These are phyloP conservation scores for Anser cygnoides DNA, from an alignment of 2,113 vertebrate species.

Conservation along the genomic window DNA sequence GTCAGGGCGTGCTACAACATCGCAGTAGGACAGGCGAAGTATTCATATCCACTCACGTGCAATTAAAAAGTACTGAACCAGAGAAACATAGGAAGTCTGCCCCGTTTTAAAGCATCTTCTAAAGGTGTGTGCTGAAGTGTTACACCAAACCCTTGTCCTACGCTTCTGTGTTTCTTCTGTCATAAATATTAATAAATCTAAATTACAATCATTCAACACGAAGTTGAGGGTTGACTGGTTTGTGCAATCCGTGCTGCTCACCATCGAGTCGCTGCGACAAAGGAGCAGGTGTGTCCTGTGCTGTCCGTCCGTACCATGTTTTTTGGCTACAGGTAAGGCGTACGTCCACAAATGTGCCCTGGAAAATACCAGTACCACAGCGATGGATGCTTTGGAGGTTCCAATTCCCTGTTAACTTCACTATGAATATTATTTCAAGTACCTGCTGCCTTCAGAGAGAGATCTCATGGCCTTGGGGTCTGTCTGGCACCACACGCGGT, in stretches of 20 bases:
- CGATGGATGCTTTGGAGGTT: not conserved
- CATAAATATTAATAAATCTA: not conserved
- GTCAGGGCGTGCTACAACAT: not conserved
- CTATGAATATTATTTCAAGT: not conserved
- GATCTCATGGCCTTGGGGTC: not conserved
- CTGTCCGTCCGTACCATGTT: conserved; percentile 39
- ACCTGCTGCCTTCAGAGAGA: not conserved
- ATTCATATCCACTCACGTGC: not conserved
- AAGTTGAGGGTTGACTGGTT: not conserved
- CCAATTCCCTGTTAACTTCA: not conserved
- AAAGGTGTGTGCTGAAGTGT: not conserved
- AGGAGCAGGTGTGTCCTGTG: not conserved
- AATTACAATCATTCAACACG: not conserved
- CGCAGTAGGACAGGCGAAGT: not conserved
- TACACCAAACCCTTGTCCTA: not conserved
- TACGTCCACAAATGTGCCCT: not conserved
- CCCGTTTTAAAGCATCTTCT: not conserved
- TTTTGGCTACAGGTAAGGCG: not conserved
- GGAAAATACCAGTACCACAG: conserved; percentile 21
- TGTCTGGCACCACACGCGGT: fast-evolving
- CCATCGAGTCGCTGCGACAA: not conserved
- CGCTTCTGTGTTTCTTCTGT: not conserved
- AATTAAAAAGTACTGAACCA: not conserved
- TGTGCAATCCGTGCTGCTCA: not conserved
- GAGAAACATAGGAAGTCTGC: not conserved